These are phyloP conservation scores for Penelope pileata DNA, from an alignment of 2,113 vertebrate genomes.

Conservation along the genomic window DNA sequence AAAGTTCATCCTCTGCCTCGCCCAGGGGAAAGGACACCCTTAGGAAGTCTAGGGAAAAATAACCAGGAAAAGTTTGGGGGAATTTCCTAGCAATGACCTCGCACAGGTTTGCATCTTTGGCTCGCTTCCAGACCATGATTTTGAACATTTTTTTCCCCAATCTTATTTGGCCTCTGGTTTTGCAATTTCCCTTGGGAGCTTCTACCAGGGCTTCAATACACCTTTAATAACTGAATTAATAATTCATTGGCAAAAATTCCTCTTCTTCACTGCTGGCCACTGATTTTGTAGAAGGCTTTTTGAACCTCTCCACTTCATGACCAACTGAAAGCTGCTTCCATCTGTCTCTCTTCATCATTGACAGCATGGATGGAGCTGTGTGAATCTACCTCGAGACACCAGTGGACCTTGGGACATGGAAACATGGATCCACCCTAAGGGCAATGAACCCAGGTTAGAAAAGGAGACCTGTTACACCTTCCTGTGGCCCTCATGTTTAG, in stretches of 20 bases:
- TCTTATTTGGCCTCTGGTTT: neutral
- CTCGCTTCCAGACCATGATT: neutral
- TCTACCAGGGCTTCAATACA: neutral
- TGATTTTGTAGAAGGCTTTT: neutral
- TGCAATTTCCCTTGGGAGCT: neutral
- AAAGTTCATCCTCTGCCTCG: fast-evolving
- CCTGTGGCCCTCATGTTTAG: neutral
- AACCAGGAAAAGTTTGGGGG: neutral
- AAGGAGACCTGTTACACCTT: neutral
- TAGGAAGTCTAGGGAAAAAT: neutral
- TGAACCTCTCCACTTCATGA: neutral
- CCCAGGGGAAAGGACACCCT: neutral
- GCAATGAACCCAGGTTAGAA: neutral
- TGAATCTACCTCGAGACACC: neutral
- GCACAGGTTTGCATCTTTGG: neutral
- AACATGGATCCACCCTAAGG: neutral
- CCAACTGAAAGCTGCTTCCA: neutral
- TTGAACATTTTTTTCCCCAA: neutral
- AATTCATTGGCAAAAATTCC: neutral
- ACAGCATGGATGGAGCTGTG: neutral
- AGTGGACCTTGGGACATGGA: neutral
- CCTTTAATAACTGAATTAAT: neutral
- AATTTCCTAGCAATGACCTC: neutral
- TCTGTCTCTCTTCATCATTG: neutral
- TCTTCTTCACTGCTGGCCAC: neutral